Conservation (phyloP, 1,140 invertebrate genomes). For the Zeugodacus cucurbitae region DNA sequence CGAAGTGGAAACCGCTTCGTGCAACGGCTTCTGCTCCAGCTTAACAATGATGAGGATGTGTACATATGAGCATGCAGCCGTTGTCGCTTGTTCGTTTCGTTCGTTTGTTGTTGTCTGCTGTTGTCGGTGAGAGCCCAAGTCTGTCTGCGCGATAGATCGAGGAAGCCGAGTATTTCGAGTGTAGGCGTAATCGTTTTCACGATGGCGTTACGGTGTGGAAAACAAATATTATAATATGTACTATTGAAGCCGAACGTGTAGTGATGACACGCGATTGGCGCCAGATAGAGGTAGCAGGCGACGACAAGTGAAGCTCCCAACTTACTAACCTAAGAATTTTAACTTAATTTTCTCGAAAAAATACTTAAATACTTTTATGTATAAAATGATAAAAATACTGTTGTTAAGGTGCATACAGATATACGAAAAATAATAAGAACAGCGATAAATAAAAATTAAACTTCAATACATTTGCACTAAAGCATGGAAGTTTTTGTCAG, state of each 20-base stretch:
- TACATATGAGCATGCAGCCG: neutral
- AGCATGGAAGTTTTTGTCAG: too few species aligned
- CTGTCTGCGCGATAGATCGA: neutral
- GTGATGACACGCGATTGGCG: neutral
- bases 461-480: too few species aligned
- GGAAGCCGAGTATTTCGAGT: neutral
- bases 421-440: too few species aligned
- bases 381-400: too few species aligned
- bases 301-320: neutral
- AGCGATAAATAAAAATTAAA: too few species aligned
- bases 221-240: conserved; percentile 41
- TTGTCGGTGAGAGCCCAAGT: neutral
- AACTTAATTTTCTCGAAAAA: too few species aligned
- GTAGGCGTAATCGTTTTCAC: conserved; percentile 44
- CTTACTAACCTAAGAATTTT: too few species aligned
- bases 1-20: conserved; percentile 30
- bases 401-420: too few species aligned
- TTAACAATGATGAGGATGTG: neutral
- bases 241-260: neutral
- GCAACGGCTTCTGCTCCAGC: conserved; percentile 15
- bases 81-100: neutral
- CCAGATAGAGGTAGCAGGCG: neutral
- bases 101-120: neutral
- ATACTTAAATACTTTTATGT: too few species aligned
- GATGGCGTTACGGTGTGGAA: conserved; percentile 40